Conservation (phyloP, 2,888 invertebrate genomes). For the Carcina quercana region DNA sequence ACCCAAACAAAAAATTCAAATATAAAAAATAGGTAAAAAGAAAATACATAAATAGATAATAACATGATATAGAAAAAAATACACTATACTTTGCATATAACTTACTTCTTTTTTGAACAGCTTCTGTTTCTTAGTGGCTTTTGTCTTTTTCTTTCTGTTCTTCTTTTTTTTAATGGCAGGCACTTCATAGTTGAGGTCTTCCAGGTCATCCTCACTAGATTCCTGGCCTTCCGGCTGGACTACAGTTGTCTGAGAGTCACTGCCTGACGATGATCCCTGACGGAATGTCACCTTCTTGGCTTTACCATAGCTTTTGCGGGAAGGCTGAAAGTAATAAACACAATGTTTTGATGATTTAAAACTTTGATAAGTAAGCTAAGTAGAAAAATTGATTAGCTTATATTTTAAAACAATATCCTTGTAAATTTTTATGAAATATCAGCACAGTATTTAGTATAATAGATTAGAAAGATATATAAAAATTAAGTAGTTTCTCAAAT, state of each 20-base stretch:
- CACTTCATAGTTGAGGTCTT: slow-evolving; percentile 50
- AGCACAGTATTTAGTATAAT: not conserved
- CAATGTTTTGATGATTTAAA: too few relatives aligned
- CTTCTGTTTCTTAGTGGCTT: slow-evolving; percentile 34
- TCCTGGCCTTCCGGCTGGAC: slow-evolving; percentile 10
- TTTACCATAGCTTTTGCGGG: slow-evolving; percentile 58
- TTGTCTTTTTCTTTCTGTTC: slow-evolving; percentile 40
- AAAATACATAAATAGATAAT: too few relatives aligned
- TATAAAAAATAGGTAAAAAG: too few relatives aligned
- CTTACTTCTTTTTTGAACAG: slow-evolving; percentile 58
- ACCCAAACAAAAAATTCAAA: too few relatives aligned
- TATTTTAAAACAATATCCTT: too few relatives aligned
- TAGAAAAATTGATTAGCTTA: too few relatives aligned
- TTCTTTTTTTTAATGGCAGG: slow-evolving; percentile 41
- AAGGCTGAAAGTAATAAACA: slow-evolving; percentile 33
- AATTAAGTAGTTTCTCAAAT: too few relatives aligned
- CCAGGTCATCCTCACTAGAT: slow-evolving; percentile 44
- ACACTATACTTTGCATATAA: too few relatives aligned
- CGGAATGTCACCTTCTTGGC: slow-evolving; percentile 52
- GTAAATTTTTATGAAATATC: not conserved
- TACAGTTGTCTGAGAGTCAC: slow-evolving; percentile 25
- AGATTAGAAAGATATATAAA: not conserved
- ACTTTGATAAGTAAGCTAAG: too few relatives aligned
- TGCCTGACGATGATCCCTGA: slow-evolving; percentile 31
- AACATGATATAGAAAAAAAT: too few relatives aligned